Percentiles rank a stretch among this genome's conserved stretches.
Evolutionary conservation across 2,888 invertebrate genomes (phyloP).

Genomic region (Lycocerus yunnanus): DNA sequence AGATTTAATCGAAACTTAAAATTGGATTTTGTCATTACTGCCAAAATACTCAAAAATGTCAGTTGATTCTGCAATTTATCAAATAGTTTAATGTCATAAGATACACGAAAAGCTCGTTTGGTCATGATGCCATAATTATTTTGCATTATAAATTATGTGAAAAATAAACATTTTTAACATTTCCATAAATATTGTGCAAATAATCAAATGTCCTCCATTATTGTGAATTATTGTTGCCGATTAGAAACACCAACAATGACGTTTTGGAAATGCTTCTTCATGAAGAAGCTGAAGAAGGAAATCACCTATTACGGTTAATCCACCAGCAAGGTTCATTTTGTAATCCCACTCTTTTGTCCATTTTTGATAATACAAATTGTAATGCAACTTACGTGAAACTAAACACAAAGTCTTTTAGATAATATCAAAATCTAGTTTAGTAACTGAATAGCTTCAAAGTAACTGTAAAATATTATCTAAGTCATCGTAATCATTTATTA

Average conservation of each 20-base stretch:
- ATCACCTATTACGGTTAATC: not conserved
- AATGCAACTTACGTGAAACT: not conserved
- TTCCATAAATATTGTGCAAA: not conserved
- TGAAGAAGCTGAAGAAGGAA: not conserved
- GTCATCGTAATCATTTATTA: constrained; percentile 26
- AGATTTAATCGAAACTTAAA: not conserved
- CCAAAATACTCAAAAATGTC: not conserved
- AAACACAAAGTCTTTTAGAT: not conserved
- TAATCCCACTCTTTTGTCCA: not conserved
- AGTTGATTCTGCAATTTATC: not conserved
- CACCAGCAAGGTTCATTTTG: not conserved
- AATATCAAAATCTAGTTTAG: not conserved
- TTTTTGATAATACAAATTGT: not conserved
- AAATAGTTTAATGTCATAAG: not conserved
- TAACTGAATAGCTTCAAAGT: not conserved
- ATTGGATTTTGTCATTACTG: not conserved
- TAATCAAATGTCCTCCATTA: no score
- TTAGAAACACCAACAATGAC: not conserved
- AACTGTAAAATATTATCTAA: constrained; percentile 26
- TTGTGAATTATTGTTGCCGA: no score
- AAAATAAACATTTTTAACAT: not conserved
- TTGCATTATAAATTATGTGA: not conserved
- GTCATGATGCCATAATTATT: not conserved
- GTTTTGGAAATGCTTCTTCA: not conserved
- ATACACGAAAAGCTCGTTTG: not conserved